phyloP scores from a whole-genome alignment of 2,888 invertebrate genomes.

The Galerucella calmariensis region DNA sequence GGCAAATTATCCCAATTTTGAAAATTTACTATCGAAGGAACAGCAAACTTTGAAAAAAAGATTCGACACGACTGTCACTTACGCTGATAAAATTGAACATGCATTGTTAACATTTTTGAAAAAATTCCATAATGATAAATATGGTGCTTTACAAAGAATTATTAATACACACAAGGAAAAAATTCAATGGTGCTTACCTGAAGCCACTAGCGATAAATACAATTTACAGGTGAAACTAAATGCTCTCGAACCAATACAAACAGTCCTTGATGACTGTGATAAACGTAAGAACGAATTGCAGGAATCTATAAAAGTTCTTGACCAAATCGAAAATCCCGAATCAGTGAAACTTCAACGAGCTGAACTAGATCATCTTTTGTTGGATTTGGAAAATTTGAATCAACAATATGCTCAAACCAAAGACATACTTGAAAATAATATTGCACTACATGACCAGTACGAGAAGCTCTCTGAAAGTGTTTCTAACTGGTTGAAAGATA shows the following conservation, averaged over 20 bases:
- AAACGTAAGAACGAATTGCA: conserved; percentile 75
- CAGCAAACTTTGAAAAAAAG: conserved; percentile 85
- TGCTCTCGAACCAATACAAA: conserved; percentile 80
- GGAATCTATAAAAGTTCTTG: conserved; percentile 77
- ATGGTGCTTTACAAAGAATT: conserved; percentile 82
- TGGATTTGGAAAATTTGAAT: conserved; percentile 78
- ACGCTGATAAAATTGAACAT: conserved; percentile 85
- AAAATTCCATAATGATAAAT: conserved; percentile 87
- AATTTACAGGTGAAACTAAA: conserved; percentile 91
- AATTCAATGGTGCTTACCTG: conserved; percentile 90
- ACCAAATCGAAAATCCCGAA: conserved; percentile 79
- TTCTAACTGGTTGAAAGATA: conserved; percentile 81
- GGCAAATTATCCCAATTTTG: conserved; percentile 80
- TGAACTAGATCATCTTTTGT: conserved; percentile 76
- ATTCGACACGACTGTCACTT: conserved; percentile 79
- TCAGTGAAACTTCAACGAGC: conserved; percentile 74
- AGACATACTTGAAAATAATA: conserved; percentile 74
- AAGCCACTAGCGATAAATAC: conserved; percentile 89
- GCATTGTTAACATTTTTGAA: conserved; percentile 84
- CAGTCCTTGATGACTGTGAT: conserved; percentile 78
- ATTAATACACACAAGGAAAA: conserved; percentile 87
- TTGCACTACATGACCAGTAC: conserved; percentile 83
- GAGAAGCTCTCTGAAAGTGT: conserved; percentile 81
- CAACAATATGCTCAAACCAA: conserved; percentile 77
- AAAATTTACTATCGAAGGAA: conserved; percentile 84